Evolutionary conservation across 1,140 invertebrate species (phyloP), one percentile per base, ranked within the genome.

Genomic region (Drosophila equinoxialis): DNA sequence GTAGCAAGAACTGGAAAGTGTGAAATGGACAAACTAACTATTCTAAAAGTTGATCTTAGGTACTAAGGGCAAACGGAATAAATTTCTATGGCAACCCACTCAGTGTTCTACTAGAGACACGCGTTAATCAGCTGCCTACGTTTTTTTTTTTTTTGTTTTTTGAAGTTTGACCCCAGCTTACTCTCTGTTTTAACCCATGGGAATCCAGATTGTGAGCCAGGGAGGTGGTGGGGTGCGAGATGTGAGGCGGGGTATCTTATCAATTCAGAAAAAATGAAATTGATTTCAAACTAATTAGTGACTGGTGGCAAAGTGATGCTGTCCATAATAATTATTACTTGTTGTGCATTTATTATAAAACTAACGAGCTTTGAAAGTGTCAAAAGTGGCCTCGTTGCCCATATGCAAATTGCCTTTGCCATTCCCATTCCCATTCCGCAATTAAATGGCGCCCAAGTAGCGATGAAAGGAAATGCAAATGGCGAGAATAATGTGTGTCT

Each of bases 361-460:
- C 68, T 37, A 77, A 74, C 54, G 67, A 85, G 70, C 68, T 64
- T 68, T 61, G 30, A 81, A 71, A 72, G 57, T 71, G 68, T 51
- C 71, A 54, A 55, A 65, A 51, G 45, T 51, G 45, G 45, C 45
- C 45, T 51, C 45, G 17, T 51, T 51, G 17, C 45, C 57, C 23
- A 42, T 30, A 78, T 81, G 77, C 71, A 59, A 70, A 77, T 72
- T 77, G 35, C 35, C 35, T 11, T 37, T 37, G 35, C 35, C 35
- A 37, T 37, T 37, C 35, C 58, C 35, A 37, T 37, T 37, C 35
- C 58, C 77, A 77, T 51, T 51, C 39, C 33, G 67, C 79, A 72
- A 85, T 87, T 87, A 85, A 86, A 76, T 66, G 82, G 79, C 82
- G 83, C 82, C 79, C 67, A 77, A 51, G 45, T 51, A 23, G 45